These are phyloP conservation scores for Amiota mariae DNA, from an alignment of 2,888 invertebrate species.

Conservation along the genomic window DNA sequence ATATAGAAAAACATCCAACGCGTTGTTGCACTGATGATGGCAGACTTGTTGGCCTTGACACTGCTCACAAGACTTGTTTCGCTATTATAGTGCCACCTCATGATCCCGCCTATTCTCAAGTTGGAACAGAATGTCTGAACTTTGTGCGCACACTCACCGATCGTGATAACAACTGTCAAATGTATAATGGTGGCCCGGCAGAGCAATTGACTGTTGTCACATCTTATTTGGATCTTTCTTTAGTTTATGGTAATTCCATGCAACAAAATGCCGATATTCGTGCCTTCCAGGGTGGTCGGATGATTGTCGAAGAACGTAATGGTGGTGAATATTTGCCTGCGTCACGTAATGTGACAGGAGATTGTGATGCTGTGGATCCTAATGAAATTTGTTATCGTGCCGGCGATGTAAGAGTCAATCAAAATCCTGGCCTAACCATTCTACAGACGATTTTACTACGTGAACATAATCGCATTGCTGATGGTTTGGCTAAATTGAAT, in stretches of 20 bases:
- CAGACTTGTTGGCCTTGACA: conserved; percentile 73
- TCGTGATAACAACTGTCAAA: conserved; percentile 77
- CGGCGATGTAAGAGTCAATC: conserved; percentile 76
- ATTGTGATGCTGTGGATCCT: conserved; percentile 79
- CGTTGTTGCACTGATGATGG: conserved; percentile 79
- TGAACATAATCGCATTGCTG: conserved; percentile 75
- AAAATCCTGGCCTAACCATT: conserved; percentile 74
- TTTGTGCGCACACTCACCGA: conserved; percentile 81
- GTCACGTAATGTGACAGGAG: conserved; percentile 79
- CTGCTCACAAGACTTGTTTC: conserved; percentile 73
- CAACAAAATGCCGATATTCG: conserved; percentile 80
- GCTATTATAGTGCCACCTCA: conserved; percentile 77
- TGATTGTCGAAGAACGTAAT: conserved; percentile 78
- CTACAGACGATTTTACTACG: conserved; percentile 74
- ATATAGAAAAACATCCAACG: conserved; percentile 76
- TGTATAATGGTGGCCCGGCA: conserved; percentile 75
- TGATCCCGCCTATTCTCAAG: conserved; percentile 76
- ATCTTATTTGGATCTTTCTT: conserved; percentile 81
- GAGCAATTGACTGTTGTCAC: conserved; percentile 78
- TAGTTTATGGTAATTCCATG: conserved; percentile 85
- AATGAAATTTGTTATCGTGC: conserved; percentile 85
- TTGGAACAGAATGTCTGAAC: conserved; percentile 78
- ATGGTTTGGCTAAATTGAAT: conserved; percentile 73
- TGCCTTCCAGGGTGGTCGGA: conserved; percentile 80
- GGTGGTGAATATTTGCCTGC: conserved; percentile 84